Evolutionary conservation across 2,888 invertebrate genomes (phyloP), one percentile per base, ranked within the genome.

Genomic region (Hypsopygia costalis): DNA sequence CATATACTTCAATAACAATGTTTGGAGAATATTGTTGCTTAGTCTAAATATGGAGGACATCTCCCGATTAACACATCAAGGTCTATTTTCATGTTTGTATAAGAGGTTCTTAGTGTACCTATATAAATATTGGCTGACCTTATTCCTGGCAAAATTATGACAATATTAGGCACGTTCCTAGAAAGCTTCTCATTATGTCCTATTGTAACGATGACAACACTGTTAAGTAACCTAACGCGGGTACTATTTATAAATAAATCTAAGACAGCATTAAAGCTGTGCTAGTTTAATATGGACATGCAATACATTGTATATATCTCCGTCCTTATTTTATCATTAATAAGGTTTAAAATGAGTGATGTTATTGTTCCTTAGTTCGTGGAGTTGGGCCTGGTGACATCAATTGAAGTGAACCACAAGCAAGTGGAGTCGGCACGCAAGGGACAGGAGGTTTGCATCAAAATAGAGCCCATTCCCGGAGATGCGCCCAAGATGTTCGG

Each of bases 401-500:
- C 98, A 43, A 95, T 99, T 65, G 98, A 99, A 81, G 91, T 92
- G 62, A 99, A 99, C 90, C 98, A 99, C 89, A 99, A 99, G 79
- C 87, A 94, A 36, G 94, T 99, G 56, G 98, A 99, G 50, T 91
- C 92, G n/a, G 99, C 99, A 7, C 92, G 97, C 51, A 97, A 97
- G 80, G 99, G 99, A 0, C 95, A 95, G 82, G 97, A 97, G 85
- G 96, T 98, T 28, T 98, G 98, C 88, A 93, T 98, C 67, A 99
- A 98, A 90, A 99, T 99, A 56, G 98, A 99, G 62, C 95, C 98
- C 20, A 93, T 97, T 35, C 96, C 98, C 9, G 99, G 99, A n/a
- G 98, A 99, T 81, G 94, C 99, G 34, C 99, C 99, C 34, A 99
- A 99, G 90, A 95, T 99, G 95, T 98, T 94, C 81, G 99, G 99